Evolutionary conservation across 2,888 invertebrate genomes (phyloP).

Genomic region (Lacanobia oleracea): DNA sequence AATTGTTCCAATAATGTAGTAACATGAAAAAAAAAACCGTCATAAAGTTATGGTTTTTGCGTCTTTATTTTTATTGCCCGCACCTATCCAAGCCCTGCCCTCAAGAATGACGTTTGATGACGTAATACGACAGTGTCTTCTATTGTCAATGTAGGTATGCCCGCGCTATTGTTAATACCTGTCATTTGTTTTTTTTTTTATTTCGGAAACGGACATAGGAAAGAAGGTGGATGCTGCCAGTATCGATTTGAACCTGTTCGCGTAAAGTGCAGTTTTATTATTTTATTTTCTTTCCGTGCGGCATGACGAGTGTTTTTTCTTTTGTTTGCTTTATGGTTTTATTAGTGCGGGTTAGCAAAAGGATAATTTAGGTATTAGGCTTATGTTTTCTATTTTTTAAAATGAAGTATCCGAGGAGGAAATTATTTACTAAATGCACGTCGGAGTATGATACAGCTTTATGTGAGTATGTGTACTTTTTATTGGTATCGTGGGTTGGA

Average conservation of each 20-base stretch:
- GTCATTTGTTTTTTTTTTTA: conserved; percentile 78
- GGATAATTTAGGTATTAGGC: not conserved
- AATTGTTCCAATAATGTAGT: not conserved
- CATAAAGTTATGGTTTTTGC: not conserved
- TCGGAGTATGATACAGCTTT: conserved; percentile 77
- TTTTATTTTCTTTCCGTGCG: conserved; percentile 50
- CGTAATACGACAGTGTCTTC: conserved; percentile 62
- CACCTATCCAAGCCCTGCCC: conserved; percentile 32
- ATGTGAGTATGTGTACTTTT: conserved; percentile 74
- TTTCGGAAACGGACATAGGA: conserved; percentile 87
- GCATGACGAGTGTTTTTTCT: conserved; percentile 16
- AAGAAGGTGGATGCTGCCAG: conserved; percentile 80
- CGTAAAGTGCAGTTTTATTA: conserved; percentile 83
- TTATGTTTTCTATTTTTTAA: conserved; percentile 52
- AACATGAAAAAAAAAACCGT: not conserved
- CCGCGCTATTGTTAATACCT: conserved; percentile 78
- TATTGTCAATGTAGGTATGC: conserved; percentile 69
- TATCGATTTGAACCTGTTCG: conserved; percentile 83
- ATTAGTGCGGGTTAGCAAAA: conserved; percentile 12
- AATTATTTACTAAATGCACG: conserved; percentile 74
- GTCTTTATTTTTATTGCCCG: conserved; percentile 24
- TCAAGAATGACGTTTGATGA: conserved; percentile 46
- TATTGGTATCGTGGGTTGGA: too few relatives aligned
- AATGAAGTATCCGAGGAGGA: conserved; percentile 86
- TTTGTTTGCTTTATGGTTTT: conserved; percentile 38